Evolutionary conservation across 1,140 invertebrate genomes (phyloP).

Genomic region (Wasmannia auropunctata): DNA sequence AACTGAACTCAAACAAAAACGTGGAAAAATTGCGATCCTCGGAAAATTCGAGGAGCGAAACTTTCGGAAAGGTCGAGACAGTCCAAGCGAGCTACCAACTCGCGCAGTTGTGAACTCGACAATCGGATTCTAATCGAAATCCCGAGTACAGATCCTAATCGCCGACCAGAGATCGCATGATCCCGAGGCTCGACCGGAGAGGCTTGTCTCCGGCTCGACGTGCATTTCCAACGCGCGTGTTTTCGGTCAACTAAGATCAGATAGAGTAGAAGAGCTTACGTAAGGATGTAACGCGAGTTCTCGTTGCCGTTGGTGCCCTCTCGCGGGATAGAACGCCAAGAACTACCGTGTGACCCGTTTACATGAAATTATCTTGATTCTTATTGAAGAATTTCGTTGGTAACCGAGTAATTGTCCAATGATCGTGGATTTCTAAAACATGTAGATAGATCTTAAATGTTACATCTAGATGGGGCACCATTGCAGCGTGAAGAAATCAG

Average conservation of each 20-base stretch:
- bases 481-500: not conserved
- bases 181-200: slow-evolving; percentile 9
- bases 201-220: slow-evolving; percentile 27
- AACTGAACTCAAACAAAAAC: not conserved
- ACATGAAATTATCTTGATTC: not conserved
- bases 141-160: slow-evolving; percentile 3
- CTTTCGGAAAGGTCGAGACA: not conserved
- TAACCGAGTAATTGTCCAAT: not conserved
- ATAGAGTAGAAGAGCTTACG: slow-evolving; percentile 38
- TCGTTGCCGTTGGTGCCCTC: not conserved
- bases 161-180: slow-evolving; percentile 33
- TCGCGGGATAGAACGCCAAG: not conserved
- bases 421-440: not conserved
- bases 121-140: not conserved
- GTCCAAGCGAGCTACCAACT: not conserved
- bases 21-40: not conserved
- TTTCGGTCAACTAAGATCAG: slow-evolving; percentile 46
- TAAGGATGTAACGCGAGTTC: slow-evolving; percentile 17
- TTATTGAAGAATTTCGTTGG: not conserved
- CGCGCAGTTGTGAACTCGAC: not conserved
- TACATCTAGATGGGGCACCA: not conserved
- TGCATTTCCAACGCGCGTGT: slow-evolving; percentile 35
- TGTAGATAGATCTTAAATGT: not conserved
- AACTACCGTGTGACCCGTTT: not conserved
- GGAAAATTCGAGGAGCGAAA: not conserved